Percentiles rank a stretch among this genome's conserved stretches.
phyloP scores from a whole-genome alignment of 2,797 vertebrate species.

The Eremophila alpestris region DNA sequence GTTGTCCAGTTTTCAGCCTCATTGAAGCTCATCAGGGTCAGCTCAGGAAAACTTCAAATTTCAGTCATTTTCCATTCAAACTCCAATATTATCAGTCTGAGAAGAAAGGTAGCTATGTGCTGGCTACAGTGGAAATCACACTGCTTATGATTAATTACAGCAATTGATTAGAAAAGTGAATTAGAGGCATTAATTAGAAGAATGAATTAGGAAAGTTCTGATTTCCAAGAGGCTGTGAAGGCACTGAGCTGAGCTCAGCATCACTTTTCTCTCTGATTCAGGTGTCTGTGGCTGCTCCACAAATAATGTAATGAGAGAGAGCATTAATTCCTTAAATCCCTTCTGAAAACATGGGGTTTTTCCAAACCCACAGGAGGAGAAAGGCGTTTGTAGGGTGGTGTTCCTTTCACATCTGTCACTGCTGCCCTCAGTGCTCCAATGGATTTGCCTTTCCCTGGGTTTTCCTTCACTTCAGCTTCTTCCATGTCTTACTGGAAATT shows the following conservation, averaged over 20 bases:
- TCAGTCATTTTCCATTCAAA: background rate
- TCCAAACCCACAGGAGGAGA: background rate
- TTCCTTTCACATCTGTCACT: background rate
- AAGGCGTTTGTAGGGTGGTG: fast-evolving
- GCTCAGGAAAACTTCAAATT: background rate
- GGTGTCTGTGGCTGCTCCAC: background rate
- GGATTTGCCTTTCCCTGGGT: background rate
- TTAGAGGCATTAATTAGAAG: background rate
- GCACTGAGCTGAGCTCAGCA: background rate
- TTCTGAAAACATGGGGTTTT: background rate
- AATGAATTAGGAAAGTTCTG: background rate
- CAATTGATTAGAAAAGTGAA: background rate
- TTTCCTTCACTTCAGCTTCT: background rate
- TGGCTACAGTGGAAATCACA: background rate
- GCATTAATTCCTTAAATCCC: background rate
- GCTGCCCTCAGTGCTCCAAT: background rate
- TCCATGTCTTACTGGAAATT: background rate
- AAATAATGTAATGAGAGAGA: background rate
- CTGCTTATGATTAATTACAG: background rate
- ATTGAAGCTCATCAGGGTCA: background rate
- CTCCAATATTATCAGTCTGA: background rate
- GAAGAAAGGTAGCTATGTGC: background rate
- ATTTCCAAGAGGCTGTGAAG: background rate
- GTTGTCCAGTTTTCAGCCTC: background rate
- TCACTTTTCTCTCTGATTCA: background rate